Percentiles rank a stretch among this genome's conserved stretches.
phyloP scores from a whole-genome alignment of 1,140 invertebrate species.

The Micrasema longulum region DNA sequence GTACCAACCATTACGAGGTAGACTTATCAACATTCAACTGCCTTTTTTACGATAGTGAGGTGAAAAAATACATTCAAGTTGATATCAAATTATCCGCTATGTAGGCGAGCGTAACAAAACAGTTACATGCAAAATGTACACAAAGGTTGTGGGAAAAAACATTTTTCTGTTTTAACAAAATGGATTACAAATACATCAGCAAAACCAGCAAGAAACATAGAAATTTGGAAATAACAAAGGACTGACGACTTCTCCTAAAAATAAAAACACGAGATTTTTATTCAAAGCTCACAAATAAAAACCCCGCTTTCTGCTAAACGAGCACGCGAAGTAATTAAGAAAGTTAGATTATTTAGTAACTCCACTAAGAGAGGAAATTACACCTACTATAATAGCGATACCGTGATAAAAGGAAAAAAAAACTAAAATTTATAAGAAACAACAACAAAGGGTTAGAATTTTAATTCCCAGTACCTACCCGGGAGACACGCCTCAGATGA shows the following conservation, averaged over 20 bases:
- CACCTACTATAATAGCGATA: background rate
- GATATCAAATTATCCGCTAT: too few species aligned
- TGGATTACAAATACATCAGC: too few species aligned
- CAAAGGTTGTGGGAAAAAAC: too few species aligned
- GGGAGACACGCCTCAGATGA: constrained; percentile 24
- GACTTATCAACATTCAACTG: too few species aligned
- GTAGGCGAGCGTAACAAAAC: too few species aligned
- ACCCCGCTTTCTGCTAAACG: constrained; percentile 6
- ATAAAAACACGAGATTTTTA: constrained; percentile 28
- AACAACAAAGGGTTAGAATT: constrained; percentile 18
- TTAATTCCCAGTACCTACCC: constrained; percentile 2
- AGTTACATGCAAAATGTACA: too few species aligned
- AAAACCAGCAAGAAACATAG: constrained; percentile 16
- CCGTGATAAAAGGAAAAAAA: constrained; percentile 9
- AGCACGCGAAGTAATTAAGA: constrained; percentile 44
- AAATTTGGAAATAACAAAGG: constrained; percentile 19
- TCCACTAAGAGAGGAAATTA: background rate
- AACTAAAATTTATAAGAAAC: constrained; percentile 2
- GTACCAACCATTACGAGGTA: too few species aligned
- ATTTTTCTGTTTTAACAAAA: too few species aligned
- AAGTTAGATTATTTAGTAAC: constrained; percentile 42
- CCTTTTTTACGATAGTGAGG: too few species aligned
- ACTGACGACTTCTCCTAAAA: constrained; percentile 9
- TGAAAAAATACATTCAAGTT: too few species aligned
- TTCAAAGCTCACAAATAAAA: constrained; percentile 21